Base-by-base conservation (phyloP, 2,113 vertebrate genomes). In the Cyprinus carpio region DNA sequence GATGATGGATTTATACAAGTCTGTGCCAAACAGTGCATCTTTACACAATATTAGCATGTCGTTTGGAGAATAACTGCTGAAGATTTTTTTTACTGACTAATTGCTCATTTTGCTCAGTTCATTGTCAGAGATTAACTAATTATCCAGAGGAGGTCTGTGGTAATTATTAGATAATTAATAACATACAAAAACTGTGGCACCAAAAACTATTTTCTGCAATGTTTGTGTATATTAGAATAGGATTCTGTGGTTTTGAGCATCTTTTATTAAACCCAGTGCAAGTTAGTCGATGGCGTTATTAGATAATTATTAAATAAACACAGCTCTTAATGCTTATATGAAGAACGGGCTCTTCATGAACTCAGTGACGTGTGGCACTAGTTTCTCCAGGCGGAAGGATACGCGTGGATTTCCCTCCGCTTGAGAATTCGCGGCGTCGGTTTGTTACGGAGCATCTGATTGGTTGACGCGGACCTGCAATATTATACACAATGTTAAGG, bases 391-490 rank as follows among this genome's bases (percentile, higher is more conserved):
- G 97, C 96, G 97, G 96, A 98, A 92, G 95, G 93, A 95, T 96
- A 96, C 91, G 0, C 0, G 0, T 0, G 0, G 0, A 0, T 2
- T 25, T 80, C 62, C 72, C 11, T 56, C 93, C 94, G 88, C 93
- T 89, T 90, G 90, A 84, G 91, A 90, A 4, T 92, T 92, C 88
- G 91, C 82, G 51, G 89, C 86, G 84, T 74, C 71, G 43, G 11
- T 94, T 90, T 95, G 94, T 95, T 88, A 92, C 29, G 86, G 25
- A 12, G 58, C 49, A 78, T 62, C 91, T 93, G 95, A 98, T 99
- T 95, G 97, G 97, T 88, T 86, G 78, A 74, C 58, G 88, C 85
- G 87, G 91, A 96, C 93, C 97, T 91, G 97, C 97, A 99, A 95
- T 96, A 95, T 95, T 95, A 95, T 92, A 92, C 93, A 92, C 91